These are phyloP conservation scores for Phoxinus dragarum DNA, from an alignment of 2,797 vertebrate genomes.

Conservation along the genomic window DNA sequence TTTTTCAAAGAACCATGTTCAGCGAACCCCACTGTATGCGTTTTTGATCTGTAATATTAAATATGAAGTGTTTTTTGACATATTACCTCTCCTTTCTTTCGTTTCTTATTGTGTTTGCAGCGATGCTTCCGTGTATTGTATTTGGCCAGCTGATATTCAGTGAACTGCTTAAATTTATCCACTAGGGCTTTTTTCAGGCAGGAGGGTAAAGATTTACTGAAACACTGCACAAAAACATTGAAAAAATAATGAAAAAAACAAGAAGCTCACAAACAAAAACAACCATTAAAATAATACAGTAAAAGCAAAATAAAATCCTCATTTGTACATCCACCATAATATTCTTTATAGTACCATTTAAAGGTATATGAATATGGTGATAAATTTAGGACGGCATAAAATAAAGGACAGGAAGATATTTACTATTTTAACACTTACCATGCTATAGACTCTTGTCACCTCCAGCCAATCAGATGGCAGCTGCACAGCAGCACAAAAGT, in stretches of 20 bases:
- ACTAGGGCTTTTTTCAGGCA: slow-evolving; percentile 85
- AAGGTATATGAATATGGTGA: background rate
- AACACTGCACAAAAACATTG: slow-evolving; percentile 72
- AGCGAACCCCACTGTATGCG: background rate
- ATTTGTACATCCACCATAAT: background rate
- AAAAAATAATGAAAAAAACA: background rate
- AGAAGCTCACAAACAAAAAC: background rate
- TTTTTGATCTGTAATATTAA: background rate
- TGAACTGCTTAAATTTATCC: slow-evolving; percentile 89
- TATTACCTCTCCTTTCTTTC: slow-evolving; percentile 65
- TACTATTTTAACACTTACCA: slow-evolving; percentile 62
- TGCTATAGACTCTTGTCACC: slow-evolving; percentile 80
- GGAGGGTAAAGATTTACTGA: slow-evolving; percentile 78
- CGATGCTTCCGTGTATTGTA: slow-evolving; percentile 87
- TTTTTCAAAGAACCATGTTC: background rate
- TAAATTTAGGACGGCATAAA: background rate
- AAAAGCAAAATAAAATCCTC: background rate
- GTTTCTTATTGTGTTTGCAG: slow-evolving; percentile 77
- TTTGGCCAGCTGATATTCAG: slow-evolving; percentile 89
- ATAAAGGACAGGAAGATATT: background rate
- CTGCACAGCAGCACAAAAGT: slow-evolving; percentile 83
- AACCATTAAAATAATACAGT: background rate
- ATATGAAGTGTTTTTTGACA: background rate
- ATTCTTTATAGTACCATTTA: background rate
- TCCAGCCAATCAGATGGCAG: slow-evolving; percentile 92